Evolutionary conservation across 2,113 vertebrate genomes (phyloP).

Genomic region (Malurus cyaneus): DNA sequence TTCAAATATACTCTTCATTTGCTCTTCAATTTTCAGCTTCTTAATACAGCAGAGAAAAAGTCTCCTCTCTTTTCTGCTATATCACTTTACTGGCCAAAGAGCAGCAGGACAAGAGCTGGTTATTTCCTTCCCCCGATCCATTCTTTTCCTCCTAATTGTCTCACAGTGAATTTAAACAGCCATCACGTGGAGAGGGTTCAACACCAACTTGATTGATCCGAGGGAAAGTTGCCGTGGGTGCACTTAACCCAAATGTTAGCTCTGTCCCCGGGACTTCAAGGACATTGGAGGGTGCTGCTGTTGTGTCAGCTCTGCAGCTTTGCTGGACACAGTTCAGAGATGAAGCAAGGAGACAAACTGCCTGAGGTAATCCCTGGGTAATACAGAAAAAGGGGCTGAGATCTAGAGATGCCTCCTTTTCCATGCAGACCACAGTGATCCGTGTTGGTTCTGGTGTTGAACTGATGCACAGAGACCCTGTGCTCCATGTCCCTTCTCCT

Average conservation of each 20-base stretch:
- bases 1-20: conserved; percentile 39
- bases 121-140: background rate
- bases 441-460: background rate
- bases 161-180: background rate
- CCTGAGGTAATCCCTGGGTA: background rate
- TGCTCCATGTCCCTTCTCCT: background rate
- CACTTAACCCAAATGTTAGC: background rate
- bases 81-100: conserved; percentile 10
- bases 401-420: background rate
- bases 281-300: accelerated
- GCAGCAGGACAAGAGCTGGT: background rate
- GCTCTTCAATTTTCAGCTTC: conserved; percentile 15
- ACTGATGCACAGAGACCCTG: background rate
- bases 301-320: background rate
- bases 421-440: background rate
- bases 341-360: background rate
- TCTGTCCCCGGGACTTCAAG: background rate
- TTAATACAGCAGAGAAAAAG: background rate
- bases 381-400: background rate
- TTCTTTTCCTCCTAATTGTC: background rate
- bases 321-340: background rate
- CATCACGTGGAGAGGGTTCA: background rate
- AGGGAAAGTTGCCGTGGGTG: background rate
- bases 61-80: background rate
- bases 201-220: accelerated